Base-by-base conservation (phyloP, 2,113 vertebrate species). In the Tor tambroides region DNA sequence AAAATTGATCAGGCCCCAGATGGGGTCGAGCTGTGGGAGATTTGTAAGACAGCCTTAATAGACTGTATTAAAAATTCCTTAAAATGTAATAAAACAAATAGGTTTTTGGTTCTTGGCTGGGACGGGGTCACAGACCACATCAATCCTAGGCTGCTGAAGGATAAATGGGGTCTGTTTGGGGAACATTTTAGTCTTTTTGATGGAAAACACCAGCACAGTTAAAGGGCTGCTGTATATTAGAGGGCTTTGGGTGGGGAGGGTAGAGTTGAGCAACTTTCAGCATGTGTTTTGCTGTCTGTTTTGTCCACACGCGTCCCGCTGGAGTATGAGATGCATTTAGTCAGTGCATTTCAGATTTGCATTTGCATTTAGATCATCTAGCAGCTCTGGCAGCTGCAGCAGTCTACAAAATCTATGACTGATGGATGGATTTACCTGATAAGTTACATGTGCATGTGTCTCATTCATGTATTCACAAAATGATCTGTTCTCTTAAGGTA, bases 41-140 rank as follows among this genome's bases (percentile, higher is more conserved):
- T 99, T 99, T 99, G 98, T 99, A 99, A 97, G 97, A 96, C 94
- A 94, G 96, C 96, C 96, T 97, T 99, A 99, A 99, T 99, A 97
- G 98, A 96, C 96, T 98, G 97, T 97, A 99, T 99, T 98, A 98
- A 98, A 96, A 97, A 97, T 97, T 98, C 96, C 96, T 96, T 97
- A 96, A 98, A 96, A 96, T 96, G 93, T 95, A 93, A 94, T 95
- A 94, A 95, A 95, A 94, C 89, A 90, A 92, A 94, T 93, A 93
- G 92, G 92, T 91, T 91, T 87, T 91, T 92, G 91, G 93, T 88
- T 81, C 88, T 84, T 90, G 88, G 85, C 46, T 80, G 21, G 83
- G 89, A 86, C 56, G 78, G 89, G 35, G 87, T 92, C 86, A 90
- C 85, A 86, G 90, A 89, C 91, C 88, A 91, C 94, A 96, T 95